phyloP scores from a whole-genome alignment of 1,140 invertebrate species.

The Heliconius hewitsoni region DNA sequence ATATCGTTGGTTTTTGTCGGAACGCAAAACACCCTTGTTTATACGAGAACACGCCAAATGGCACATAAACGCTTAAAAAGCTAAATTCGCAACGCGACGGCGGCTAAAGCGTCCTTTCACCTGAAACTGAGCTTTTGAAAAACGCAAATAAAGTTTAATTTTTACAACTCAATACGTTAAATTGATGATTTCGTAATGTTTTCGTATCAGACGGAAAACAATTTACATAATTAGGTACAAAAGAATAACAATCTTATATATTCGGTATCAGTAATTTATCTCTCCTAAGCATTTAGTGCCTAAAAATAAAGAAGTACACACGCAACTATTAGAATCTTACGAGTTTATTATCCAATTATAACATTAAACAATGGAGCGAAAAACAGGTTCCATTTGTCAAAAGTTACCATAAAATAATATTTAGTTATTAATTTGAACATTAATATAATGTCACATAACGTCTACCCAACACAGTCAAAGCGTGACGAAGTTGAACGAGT shows the following conservation, averaged over 20 bases:
- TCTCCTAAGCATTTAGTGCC: background rate
- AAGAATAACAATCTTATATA: background rate
- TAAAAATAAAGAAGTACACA: background rate
- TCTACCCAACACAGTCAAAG: slow-evolving; percentile 71
- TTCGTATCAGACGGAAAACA: background rate
- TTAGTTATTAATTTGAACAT: slow-evolving; percentile 71
- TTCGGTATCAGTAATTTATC: background rate
- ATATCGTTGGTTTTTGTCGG: slow-evolving; percentile 46
- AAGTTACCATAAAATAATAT: slow-evolving; percentile 42
- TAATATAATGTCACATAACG: slow-evolving; percentile 74
- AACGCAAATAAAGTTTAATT: slow-evolving; percentile 32
- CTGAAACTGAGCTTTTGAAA: slow-evolving; percentile 48
- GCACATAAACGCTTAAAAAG: slow-evolving; percentile 68
- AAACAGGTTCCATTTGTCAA: slow-evolving; percentile 17
- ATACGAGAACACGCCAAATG: slow-evolving; percentile 64
- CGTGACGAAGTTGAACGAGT: slow-evolving; percentile 77
- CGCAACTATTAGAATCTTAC: background rate
- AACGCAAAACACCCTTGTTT: slow-evolving; percentile 53
- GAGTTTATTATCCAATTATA: background rate
- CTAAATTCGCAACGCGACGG: slow-evolving; percentile 61
- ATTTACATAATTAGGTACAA: background rate
- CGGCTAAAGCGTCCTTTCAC: slow-evolving; percentile 68
- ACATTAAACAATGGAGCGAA: background rate
- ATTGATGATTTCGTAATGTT: slow-evolving; percentile 14
- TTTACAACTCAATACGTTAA: slow-evolving; percentile 19